These are phyloP conservation scores for Orestias chungarensis DNA, from an alignment of 2,797 vertebrate genomes.

Conservation along the genomic window DNA sequence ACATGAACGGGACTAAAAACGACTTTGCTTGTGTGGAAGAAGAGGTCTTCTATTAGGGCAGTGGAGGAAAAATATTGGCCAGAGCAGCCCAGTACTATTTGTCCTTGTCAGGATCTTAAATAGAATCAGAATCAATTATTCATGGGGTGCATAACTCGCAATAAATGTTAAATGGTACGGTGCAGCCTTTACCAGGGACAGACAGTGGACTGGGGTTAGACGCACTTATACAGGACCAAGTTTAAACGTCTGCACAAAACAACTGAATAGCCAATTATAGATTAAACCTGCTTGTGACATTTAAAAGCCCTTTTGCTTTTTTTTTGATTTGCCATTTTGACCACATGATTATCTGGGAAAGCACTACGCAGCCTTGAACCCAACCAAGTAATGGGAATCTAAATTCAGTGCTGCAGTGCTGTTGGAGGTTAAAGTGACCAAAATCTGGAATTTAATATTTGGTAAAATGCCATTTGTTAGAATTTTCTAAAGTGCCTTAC, in stretches of 20 bases:
- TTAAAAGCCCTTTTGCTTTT: constrained; percentile 44
- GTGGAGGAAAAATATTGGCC: constrained; percentile 73
- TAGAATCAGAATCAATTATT: constrained; percentile 80
- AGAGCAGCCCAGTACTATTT: constrained; percentile 67
- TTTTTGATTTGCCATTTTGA: constrained; percentile 43
- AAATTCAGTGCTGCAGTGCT: constrained; percentile 13
- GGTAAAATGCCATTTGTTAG: too few relatives aligned
- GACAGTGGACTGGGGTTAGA: constrained; percentile 44
- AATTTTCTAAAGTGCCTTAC: too few relatives aligned
- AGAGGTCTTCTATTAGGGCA: constrained; percentile 68
- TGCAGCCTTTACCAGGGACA: constrained; percentile 34
- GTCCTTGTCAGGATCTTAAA: constrained; percentile 78
- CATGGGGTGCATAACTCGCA: constrained; percentile 73
- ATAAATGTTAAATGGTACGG: constrained; percentile 74
- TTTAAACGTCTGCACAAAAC: constrained; percentile 57
- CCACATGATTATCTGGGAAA: constrained; percentile 22
- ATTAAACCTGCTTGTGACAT: constrained; percentile 37
- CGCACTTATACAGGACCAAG: constrained; percentile 26
- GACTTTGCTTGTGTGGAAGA: constrained; percentile 54
- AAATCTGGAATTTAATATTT: too few relatives aligned
- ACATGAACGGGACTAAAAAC: constrained; percentile 59
- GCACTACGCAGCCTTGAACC: constrained; percentile 18
- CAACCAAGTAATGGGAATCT: constrained; percentile 7
- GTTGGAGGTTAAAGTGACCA: background rate
- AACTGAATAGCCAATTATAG: constrained; percentile 50